Base-by-base conservation (phyloP, 2,797 vertebrate genomes). In the Scleropages formosus region DNA sequence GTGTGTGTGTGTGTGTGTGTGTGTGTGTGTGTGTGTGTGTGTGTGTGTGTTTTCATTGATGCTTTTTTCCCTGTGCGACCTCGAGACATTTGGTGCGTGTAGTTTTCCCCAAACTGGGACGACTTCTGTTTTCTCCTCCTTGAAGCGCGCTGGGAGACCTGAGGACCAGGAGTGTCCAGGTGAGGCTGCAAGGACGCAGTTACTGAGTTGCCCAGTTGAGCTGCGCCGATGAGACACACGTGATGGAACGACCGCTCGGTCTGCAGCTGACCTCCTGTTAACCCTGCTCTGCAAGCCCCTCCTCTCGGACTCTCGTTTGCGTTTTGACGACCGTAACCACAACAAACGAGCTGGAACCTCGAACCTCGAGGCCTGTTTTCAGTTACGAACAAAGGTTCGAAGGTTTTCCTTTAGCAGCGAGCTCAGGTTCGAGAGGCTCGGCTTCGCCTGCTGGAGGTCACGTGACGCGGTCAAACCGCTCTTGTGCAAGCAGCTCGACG, bases 281-380 rank as follows among this genome's bases (percentile, higher is more conserved):
- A 47, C 24, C 46, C 24, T 8, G 15, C 64, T 15, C 16, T 27
- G 31, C 27, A 2, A n/a, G 16, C 68, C 24, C 24, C 59, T 22
- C 22, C 18, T 46, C 16, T 66, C 27, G 46, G 31, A 44, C 26
- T 47, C 65, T 63, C 73, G 47, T 72, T 67, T 75, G 73, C 47
- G 26, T 71, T 75, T 27, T 31, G 77, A 53, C 63, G 27, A 64
- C 65, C 64, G 77, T 68, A 69, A 78, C 73, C 77, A 62, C 77
- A 71, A 53, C 77, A 78, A 64, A 66, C 60, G 65, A 69, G 67
- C 49, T 64, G 61, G 69, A 46, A n/a, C 20, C 31, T 3, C 59
- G 22, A 64, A 65, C 66, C 26, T 60, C 9, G 7, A 70, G 47
- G 60, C 60, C 66, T 75, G 73, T 58, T 75, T 65, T 39, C 26